phyloP scores from a whole-genome alignment of 2,797 vertebrate species.

The Lophotriccus pileatus region DNA sequence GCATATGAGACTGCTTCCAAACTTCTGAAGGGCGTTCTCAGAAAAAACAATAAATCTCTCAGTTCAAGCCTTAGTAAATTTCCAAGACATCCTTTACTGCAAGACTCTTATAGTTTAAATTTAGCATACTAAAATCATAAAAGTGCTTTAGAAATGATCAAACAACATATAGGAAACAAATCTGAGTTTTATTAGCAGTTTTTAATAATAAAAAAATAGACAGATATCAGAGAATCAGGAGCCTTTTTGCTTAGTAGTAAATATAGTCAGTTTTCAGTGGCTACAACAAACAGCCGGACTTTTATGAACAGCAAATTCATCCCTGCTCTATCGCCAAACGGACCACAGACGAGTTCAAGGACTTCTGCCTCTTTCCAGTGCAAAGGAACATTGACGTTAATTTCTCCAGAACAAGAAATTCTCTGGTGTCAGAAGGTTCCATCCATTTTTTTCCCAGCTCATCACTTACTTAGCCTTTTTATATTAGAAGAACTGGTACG shows the following conservation, averaged over 20 bases:
- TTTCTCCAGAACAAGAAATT: neutral
- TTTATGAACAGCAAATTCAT: neutral
- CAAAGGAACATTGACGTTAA: neutral
- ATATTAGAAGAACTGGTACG: neutral
- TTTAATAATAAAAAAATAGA: neutral
- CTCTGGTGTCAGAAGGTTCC: neutral
- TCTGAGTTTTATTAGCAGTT: neutral
- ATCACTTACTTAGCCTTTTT: neutral
- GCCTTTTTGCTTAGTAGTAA: neutral
- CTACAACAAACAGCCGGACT: rapidly evolving
- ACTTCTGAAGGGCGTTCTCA: neutral
- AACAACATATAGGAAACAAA: neutral
- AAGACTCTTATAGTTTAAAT: neutral
- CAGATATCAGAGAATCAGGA: neutral
- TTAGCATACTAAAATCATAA: neutral
- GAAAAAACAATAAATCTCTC: neutral
- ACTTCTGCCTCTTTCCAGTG: neutral
- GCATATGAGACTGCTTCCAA: neutral
- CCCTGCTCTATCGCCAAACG: neutral
- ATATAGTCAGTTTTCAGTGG: neutral
- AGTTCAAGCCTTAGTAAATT: neutral
- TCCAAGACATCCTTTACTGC: neutral
- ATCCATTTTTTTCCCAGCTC: neutral
- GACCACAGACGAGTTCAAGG: neutral
- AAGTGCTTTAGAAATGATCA: neutral